Conservation (phyloP, 2,888 invertebrate species). For the Sphaeridia pumilis region DNA sequence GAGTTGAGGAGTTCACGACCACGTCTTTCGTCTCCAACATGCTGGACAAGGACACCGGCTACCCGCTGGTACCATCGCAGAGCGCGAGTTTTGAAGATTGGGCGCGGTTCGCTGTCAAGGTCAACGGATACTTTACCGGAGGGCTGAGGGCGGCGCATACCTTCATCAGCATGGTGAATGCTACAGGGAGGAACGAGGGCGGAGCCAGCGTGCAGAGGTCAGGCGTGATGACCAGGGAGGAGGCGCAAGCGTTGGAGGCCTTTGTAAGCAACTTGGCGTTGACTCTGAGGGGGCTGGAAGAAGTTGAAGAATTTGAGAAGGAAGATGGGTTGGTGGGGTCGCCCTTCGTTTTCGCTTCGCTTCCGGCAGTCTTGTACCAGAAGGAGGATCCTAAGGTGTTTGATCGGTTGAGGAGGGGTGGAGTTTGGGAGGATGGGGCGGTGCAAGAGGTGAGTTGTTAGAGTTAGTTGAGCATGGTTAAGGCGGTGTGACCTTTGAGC, state of each 20-base stretch:
- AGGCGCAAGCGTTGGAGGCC: slow-evolving; percentile 3
- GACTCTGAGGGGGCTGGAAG: slow-evolving; percentile 21
- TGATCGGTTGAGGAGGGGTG: slow-evolving; percentile 3
- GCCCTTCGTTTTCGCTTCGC: slow-evolving; percentile 22
- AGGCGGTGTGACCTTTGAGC: no score
- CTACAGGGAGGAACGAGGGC: not conserved
- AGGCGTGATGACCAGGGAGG: not conserved
- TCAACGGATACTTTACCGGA: slow-evolving; percentile 32
- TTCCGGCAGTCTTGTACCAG: slow-evolving; percentile 32
- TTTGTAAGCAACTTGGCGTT: slow-evolving; percentile 25
- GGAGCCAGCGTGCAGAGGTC: not conserved
- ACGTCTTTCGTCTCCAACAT: slow-evolving; percentile 26
- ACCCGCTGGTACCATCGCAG: slow-evolving; percentile 21
- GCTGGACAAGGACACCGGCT: slow-evolving; percentile 20
- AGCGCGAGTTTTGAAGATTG: slow-evolving; percentile 25
- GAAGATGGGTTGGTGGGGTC: slow-evolving; percentile 7
- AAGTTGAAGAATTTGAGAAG: slow-evolving; percentile 22
- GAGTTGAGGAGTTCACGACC: slow-evolving; percentile 33
- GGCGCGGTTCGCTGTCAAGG: slow-evolving; percentile 22
- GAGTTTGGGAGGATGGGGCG: not conserved
- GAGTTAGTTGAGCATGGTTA: not conserved
- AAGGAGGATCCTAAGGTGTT: slow-evolving; percentile 19
- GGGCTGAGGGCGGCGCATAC: slow-evolving; percentile 27
- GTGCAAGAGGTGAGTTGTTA: not conserved
- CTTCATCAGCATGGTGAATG: not conserved